These are phyloP conservation scores for Tachypleus tridentatus DNA, from an alignment of 1,140 invertebrate species.

Conservation along the genomic window DNA sequence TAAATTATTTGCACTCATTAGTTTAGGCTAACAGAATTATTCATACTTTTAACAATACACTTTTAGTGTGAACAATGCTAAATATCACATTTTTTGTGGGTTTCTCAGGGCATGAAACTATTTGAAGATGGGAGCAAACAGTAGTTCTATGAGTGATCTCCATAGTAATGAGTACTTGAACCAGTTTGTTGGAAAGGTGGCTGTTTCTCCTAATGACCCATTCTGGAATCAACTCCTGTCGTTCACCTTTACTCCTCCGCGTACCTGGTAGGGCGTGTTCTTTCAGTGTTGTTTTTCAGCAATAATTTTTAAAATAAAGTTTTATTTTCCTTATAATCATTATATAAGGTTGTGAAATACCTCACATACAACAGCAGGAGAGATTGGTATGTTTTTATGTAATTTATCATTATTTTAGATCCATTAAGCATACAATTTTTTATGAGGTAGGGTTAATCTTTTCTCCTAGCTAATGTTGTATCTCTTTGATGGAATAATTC, in stretches of 20 bases:
- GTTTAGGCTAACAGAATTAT: too few species aligned
- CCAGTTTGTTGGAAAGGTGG: constrained; percentile 59
- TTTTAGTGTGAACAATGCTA: too few species aligned
- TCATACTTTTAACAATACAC: too few species aligned
- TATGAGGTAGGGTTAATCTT: too few species aligned
- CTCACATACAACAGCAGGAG: constrained; percentile 5
- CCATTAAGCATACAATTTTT: too few species aligned
- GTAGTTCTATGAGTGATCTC: constrained; percentile 68
- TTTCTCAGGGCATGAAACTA: too few species aligned
- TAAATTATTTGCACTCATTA: neutral
- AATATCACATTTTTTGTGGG: too few species aligned
- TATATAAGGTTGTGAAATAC: neutral
- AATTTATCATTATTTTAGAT: constrained; percentile 9
- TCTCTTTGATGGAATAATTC: too few species aligned
- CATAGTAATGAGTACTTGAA: constrained; percentile 65
- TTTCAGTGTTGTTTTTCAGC: neutral
- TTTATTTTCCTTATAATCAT: neutral
- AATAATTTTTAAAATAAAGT: constrained; percentile 6
- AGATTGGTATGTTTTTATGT: constrained; percentile 21
- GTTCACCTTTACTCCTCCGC: constrained; percentile 70
- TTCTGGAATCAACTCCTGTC: constrained; percentile 90
- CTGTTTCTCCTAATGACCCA: constrained; percentile 72
- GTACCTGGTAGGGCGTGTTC: constrained; percentile 44
- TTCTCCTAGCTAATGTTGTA: too few species aligned
- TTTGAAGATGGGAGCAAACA: constrained; percentile 62